phyloP scores from a whole-genome alignment of 2,888 invertebrate species.

The Serrognathus titanus region DNA sequence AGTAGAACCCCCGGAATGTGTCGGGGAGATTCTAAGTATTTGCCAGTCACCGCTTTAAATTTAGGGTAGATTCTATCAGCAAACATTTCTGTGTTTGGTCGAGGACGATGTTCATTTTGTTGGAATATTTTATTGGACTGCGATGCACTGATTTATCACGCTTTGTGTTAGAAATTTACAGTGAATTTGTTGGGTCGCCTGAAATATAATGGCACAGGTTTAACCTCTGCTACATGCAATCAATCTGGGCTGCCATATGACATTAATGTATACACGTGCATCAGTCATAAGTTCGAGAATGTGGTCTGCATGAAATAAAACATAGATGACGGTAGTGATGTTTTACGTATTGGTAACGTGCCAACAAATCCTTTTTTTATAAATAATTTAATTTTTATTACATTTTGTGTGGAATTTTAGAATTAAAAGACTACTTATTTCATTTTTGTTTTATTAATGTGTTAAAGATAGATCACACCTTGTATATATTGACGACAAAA shows the following conservation, averaged over 20 bases:
- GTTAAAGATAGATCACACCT: too few relatives aligned
- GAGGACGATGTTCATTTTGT: slow-evolving; percentile 22
- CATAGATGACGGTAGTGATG: slow-evolving; percentile 29
- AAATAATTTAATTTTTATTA: too few relatives aligned
- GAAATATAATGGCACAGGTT: slow-evolving; percentile 34
- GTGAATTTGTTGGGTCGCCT: slow-evolving; percentile 28
- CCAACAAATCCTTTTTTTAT: neutral
- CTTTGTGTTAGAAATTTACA: slow-evolving; percentile 24
- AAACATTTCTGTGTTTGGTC: slow-evolving; percentile 23
- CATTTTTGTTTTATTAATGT: too few relatives aligned
- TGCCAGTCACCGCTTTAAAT: slow-evolving; percentile 46
- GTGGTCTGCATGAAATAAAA: slow-evolving; percentile 33
- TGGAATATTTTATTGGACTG: slow-evolving; percentile 28
- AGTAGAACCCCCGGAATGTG: slow-evolving; percentile 20
- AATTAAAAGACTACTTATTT: too few relatives aligned
- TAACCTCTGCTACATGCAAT: slow-evolving; percentile 39
- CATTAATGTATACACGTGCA: slow-evolving; percentile 40
- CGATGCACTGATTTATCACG: slow-evolving; percentile 30
- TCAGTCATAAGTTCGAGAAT: slow-evolving; percentile 37
- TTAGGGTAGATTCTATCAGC: slow-evolving; percentile 43
- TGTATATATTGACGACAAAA: too few relatives aligned
- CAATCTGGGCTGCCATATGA: slow-evolving; percentile 38
- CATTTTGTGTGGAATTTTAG: too few relatives aligned
- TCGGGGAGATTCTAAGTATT: slow-evolving; percentile 32
- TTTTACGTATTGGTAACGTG: slow-evolving; percentile 8